phyloP scores from a whole-genome alignment of 2,113 vertebrate species.

The Sinosuthora webbiana region DNA sequence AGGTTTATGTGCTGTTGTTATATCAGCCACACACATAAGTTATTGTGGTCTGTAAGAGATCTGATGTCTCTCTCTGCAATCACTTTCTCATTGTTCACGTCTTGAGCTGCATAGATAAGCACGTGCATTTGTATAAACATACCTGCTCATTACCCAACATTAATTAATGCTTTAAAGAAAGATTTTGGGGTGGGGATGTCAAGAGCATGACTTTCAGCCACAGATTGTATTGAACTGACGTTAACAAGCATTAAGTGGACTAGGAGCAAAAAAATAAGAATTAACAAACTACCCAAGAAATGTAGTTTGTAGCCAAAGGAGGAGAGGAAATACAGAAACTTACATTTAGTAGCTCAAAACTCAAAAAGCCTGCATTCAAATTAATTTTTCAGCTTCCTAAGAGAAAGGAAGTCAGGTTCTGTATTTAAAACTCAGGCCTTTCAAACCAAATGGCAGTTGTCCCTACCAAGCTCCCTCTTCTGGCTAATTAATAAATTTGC shows the following conservation, averaged over 20 bases:
- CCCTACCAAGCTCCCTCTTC: slow-evolving; percentile 39
- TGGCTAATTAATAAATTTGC: slow-evolving; percentile 9
- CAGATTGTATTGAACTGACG: not conserved
- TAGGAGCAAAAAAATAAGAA: not conserved
- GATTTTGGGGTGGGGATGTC: not conserved
- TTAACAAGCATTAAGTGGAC: not conserved
- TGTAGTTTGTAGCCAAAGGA: not conserved
- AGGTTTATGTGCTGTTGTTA: not conserved
- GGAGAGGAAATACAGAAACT: not conserved
- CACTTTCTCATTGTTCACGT: not conserved
- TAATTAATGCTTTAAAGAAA: not conserved
- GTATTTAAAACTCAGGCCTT: not conserved
- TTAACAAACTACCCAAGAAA: not conserved
- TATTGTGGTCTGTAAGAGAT: not conserved
- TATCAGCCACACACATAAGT: not conserved
- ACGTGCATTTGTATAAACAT: not conserved
- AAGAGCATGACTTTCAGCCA: not conserved
- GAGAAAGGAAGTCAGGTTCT: not conserved
- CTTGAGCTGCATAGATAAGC: not conserved
- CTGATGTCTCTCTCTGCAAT: not conserved
- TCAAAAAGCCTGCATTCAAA: not conserved
- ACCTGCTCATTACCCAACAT: not conserved
- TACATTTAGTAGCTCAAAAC: not conserved
- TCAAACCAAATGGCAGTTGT: not conserved
- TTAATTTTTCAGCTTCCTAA: not conserved